Percentiles rank a stretch among this genome's conserved stretches.
phyloP scores from a whole-genome alignment of 2,113 vertebrate genomes.

The Desmodus rotundus region DNA sequence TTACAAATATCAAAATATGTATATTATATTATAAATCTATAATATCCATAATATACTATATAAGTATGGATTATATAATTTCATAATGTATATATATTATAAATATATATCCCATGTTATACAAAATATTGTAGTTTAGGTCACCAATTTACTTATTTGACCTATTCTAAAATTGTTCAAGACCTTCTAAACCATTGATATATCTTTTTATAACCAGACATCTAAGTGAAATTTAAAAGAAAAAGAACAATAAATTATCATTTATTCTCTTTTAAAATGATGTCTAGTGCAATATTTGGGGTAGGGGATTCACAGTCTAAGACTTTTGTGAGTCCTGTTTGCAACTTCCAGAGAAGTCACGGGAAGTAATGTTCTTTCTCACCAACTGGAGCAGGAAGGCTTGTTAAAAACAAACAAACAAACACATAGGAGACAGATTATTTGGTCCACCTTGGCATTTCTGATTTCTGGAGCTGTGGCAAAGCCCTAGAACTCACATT shows the following conservation, averaged over 20 bases:
- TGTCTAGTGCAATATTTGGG: neutral
- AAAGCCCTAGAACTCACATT: neutral
- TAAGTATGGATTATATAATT: neutral
- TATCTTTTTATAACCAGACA: neutral
- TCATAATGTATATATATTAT: neutral
- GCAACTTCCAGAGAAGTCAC: neutral
- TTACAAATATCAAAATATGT: neutral
- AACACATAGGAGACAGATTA: neutral
- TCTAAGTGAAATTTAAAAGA: neutral
- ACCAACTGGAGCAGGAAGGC: neutral
- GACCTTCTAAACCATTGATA: neutral
- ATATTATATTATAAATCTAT: neutral
- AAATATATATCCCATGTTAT: neutral
- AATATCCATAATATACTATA: neutral
- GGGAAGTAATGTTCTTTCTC: neutral
- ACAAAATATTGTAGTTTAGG: neutral
- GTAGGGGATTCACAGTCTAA: neutral
- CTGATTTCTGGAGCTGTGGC: neutral
- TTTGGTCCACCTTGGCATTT: neutral
- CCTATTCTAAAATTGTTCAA: conserved; percentile 18
- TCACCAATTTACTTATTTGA: neutral
- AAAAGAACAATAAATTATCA: neutral
- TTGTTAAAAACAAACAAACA: neutral
- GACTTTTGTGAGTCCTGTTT: neutral
- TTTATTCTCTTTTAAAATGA: neutral